phyloP scores from a whole-genome alignment of 2,888 invertebrate species.

The Netelia inedita region DNA sequence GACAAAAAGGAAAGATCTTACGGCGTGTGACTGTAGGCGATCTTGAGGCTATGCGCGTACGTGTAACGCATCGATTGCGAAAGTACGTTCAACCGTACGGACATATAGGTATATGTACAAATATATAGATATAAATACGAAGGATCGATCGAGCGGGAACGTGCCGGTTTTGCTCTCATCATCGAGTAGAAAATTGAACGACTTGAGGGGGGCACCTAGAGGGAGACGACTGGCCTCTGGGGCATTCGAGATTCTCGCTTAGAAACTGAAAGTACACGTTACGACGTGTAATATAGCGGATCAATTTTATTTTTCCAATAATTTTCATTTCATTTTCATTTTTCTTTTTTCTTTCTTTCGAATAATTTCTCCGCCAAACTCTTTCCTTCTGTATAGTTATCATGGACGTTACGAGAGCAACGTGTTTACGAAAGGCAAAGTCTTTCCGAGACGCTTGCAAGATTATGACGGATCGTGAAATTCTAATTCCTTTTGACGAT shows the following conservation, averaged over 20 bases:
- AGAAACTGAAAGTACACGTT: constrained; percentile 49
- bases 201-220: neutral
- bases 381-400: neutral
- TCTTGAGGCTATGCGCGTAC: neutral
- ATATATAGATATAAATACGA: neutral
- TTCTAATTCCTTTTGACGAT: neutral
- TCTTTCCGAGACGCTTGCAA: constrained; percentile 47
- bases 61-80: constrained; percentile 38
- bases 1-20: neutral
- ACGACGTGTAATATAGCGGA: constrained; percentile 41
- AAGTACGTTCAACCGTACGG: constrained; percentile 48
- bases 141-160: neutral
- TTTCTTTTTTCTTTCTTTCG: neutral
- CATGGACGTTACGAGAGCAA: neutral
- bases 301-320: constrained; percentile 30
- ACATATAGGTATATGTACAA: neutral
- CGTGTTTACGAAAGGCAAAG: constrained; percentile 8
- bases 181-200: constrained; percentile 38
- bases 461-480: constrained; percentile 1
- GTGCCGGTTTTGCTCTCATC: constrained; percentile 43
- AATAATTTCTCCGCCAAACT: constrained; percentile 7
- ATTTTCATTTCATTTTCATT: neutral
- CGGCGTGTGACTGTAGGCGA: neutral
- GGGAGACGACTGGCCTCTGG: neutral
- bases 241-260: constrained; percentile 6